These are phyloP conservation scores for Crotalus tigris DNA, from an alignment of 2,113 vertebrate species.

Conservation along the genomic window DNA sequence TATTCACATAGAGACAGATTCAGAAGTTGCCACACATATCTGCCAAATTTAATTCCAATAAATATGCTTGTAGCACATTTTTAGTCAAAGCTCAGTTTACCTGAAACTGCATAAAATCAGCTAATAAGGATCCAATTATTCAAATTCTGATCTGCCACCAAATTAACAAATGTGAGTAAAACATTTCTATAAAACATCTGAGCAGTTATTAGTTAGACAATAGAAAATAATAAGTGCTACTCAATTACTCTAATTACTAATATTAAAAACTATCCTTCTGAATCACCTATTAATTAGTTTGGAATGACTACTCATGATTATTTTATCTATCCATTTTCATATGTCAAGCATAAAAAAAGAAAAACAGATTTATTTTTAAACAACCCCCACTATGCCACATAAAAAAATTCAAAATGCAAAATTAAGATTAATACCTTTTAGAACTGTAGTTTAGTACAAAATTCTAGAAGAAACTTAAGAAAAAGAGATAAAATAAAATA, in stretches of 20 bases:
- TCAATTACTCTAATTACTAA: neutral
- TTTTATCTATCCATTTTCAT: neutral
- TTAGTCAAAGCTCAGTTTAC: neutral
- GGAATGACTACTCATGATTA: neutral
- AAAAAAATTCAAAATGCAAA: neutral
- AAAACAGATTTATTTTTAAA: neutral
- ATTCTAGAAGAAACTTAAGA: neutral
- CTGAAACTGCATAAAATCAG: neutral
- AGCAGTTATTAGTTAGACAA: neutral
- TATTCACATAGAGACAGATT: neutral
- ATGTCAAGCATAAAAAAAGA: neutral
- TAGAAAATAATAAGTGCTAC: neutral
- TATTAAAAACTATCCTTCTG: neutral
- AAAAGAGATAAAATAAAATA: neutral
- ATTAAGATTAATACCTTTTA: neutral
- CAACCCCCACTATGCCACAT: neutral
- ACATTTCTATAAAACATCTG: neutral
- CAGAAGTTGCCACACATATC: neutral
- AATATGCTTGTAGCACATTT: neutral
- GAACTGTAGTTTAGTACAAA: neutral
- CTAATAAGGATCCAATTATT: neutral
- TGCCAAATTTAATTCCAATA: neutral
- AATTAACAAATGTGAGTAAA: neutral
- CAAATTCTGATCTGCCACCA: neutral
- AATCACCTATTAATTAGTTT: neutral